phyloP scores from a whole-genome alignment of 1,140 invertebrate genomes.

The Ceratosolen fusciceps region DNA sequence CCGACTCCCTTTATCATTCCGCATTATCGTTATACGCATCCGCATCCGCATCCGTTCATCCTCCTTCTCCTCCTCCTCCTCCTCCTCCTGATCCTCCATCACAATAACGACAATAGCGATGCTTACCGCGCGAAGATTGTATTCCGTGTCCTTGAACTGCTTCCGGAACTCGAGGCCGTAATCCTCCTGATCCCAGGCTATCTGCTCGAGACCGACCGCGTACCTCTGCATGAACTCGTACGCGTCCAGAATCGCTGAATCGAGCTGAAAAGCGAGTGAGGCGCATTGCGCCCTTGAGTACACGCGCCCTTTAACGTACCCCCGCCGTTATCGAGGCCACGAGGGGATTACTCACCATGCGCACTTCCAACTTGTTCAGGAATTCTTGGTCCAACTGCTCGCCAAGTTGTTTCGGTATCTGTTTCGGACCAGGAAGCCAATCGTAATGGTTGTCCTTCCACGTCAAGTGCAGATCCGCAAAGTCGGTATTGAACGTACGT shows the following conservation, averaged over 20 bases:
- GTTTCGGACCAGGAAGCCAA: slow-evolving; percentile 70
- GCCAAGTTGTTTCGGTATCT: slow-evolving; percentile 72
- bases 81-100: too few relatives aligned
- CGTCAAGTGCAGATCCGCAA: slow-evolving; percentile 64
- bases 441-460: slow-evolving; percentile 71
- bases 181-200: slow-evolving; percentile 76
- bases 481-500: slow-evolving; percentile 71
- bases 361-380: slow-evolving; percentile 69
- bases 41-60: neutral
- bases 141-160: slow-evolving; percentile 74
- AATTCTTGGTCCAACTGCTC: slow-evolving; percentile 64
- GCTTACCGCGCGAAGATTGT: slow-evolving; percentile 73
- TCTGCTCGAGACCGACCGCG: slow-evolving; percentile 78
- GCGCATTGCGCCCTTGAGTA: neutral
- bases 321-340: neutral
- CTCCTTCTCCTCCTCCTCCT: neutral
- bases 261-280: slow-evolving; percentile 66
- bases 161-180: slow-evolving; percentile 69
- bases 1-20: neutral
- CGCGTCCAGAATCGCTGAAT: slow-evolving; percentile 71
- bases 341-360: slow-evolving; percentile 55
- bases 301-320: neutral
- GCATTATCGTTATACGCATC: neutral
- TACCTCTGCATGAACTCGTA: slow-evolving; percentile 78
- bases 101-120: neutral